Base-by-base conservation (phyloP, 2,888 invertebrate genomes). In the Anoplius nigerrimus region DNA sequence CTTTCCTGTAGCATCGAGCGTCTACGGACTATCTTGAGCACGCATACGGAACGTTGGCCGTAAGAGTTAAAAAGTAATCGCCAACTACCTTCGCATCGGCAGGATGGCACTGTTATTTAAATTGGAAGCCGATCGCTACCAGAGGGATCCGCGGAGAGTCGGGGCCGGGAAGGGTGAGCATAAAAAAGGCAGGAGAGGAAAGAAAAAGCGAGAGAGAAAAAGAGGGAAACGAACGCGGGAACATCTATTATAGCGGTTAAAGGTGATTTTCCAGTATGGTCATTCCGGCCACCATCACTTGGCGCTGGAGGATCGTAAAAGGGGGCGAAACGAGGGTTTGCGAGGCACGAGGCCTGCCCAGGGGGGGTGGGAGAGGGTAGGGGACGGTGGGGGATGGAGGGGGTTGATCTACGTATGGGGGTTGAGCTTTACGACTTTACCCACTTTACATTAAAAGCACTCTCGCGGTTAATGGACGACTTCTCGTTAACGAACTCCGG, bases 361-460 rank as follows among this genome's bases (percentile, higher is more conserved):
- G n/a, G 20, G n/a, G n/a, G 53, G 21, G 53, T 8, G 53, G n/a
- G 18, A 18, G 53, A 18, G 53, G 8, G 53, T 53, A 21, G 4
- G 21, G n/a, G 48, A 48, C 8, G n/a, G 48, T 8, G 53, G 21
- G 27, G 22, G 57, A 8, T 8, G 48, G 18, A 60, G 54, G 54
- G 70, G 69, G 71, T 74, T 74, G 71, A 80, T 77, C 80, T 73
- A 76, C 72, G 76, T 72, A 76, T 75, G 76, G 72, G 71, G 58
- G 66, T 68, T 67, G 62, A 72, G 73, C 77, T 75, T 81, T 81
- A 79, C 76, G 78, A 81, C 68, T 78, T 76, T 75, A 71, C 74
- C 66, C 76, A 76, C 74, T 82, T 82, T 79, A 72, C 80, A 82
- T 80, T 76, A 79, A 81, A 79, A 82, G 76, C 81, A 76, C 78